Base-by-base conservation (phyloP, 2,797 vertebrate species). In the Falco columbarius region DNA sequence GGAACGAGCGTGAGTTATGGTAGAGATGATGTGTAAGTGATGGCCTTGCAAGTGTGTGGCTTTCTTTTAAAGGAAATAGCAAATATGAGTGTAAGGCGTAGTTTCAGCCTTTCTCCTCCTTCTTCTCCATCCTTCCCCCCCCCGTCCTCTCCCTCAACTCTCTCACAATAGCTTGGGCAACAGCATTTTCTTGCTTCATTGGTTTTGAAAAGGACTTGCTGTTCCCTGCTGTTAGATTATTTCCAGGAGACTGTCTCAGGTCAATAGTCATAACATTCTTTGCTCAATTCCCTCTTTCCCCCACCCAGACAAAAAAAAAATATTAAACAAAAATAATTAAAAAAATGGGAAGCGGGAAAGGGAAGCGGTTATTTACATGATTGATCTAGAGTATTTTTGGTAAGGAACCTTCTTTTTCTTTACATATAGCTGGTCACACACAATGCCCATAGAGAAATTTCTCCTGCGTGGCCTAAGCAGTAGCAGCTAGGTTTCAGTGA, bases 131-230 rank as follows among this genome's bases (percentile, higher is more conserved):
- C 51, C 17, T 24, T 71, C 42, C 47, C 61, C 15, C 0, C 7
- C 29, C 17, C 7, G 44, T 61, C 15, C 0, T 7, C 29, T 14
- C 7, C 46, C 79, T 75, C 95, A 93, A 92, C 70, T 82, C 81
- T 95, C 76, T 63, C 90, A 93, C 93, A 96, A 84, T 92, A 95
- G 90, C 36, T 96, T 92, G 97, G 97, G 93, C 97, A 97, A 95
- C 94, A 97, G 81, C 75, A 56, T 91, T 98, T 98, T 97, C 82
- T 91, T 97, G 97, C 96, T 98, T 95, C 92, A 66, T 51, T 97
- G 97, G 80, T 96, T 98, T 96, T 97, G 84, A 97, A 97, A 98
- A 90, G 95, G 92, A 94, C 96, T 97, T 36, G 24, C 81, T 88
- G 81, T 72, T 94, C 77, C 96, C 96, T 92, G 90, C 95, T 96